A percentile compares a stretch with the other conserved stretches of the same genome.
Evolutionary conservation across 1,140 invertebrate species (phyloP).

Genomic region (Drosophila dunni): DNA sequence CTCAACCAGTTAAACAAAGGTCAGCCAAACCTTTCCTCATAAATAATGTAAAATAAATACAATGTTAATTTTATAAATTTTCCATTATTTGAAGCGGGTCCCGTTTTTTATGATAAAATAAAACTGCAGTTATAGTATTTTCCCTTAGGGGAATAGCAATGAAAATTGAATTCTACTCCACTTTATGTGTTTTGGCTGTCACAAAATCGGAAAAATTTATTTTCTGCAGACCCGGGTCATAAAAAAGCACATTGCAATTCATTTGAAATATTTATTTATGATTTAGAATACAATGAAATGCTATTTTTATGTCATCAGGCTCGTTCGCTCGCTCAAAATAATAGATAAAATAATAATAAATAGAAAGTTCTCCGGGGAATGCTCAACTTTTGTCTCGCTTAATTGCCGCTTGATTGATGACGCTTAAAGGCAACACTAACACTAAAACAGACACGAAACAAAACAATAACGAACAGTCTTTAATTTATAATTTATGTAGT

Average conservation of each 20-base stretch:
- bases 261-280: slow-evolving; percentile 76
- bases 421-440: slow-evolving; percentile 29
- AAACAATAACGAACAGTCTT: slow-evolving; percentile 56
- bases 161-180: slow-evolving; percentile 17
- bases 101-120: slow-evolving; percentile 1
- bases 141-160: background rate
- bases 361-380: background rate
- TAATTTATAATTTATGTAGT: slow-evolving; percentile 80
- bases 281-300: slow-evolving; percentile 64
- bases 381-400: slow-evolving; percentile 35
- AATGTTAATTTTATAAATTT: slow-evolving; percentile 14
- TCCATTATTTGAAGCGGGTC: slow-evolving; percentile 1
- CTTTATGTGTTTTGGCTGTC: slow-evolving; percentile 19
- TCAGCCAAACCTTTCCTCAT: background rate
- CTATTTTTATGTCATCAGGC: slow-evolving; percentile 45
- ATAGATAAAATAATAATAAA: slow-evolving; percentile 13
- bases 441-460: slow-evolving; percentile 29
- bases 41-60: background rate
- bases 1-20: background rate
- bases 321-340: background rate
- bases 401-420: slow-evolving; percentile 68
- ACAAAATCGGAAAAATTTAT: slow-evolving; percentile 39
- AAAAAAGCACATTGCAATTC: slow-evolving; percentile 61
- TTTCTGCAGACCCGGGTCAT: slow-evolving; percentile 15
- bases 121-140: background rate